Percentiles rank a stretch among this genome's conserved stretches.
Evolutionary conservation across 2,888 invertebrate species (phyloP).

Genomic region (Ormyrus thymus): DNA sequence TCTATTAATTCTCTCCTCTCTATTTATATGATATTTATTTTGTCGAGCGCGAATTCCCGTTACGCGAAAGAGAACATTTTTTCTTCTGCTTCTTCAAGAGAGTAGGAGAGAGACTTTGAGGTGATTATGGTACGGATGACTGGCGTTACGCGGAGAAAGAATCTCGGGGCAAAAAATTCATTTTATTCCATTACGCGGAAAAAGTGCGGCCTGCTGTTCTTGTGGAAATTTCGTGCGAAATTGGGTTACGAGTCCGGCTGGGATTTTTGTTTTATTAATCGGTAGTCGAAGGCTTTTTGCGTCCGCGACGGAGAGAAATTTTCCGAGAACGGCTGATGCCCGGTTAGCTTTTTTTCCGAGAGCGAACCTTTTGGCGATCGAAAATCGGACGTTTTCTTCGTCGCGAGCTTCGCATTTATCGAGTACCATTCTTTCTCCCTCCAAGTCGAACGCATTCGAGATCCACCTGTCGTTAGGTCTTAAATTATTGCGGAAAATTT

Average conservation of each 20-base stretch:
- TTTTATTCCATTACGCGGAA: neutral
- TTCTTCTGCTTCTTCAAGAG: neutral
- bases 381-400: slow-evolving; percentile 3
- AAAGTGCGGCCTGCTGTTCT: neutral
- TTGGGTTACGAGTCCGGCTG: no score
- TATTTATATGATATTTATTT: slow-evolving; percentile 34
- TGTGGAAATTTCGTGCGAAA: neutral
- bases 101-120: slow-evolving; percentile 45
- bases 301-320: no score
- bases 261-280: no score
- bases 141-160: slow-evolving; percentile 32
- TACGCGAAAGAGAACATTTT: slow-evolving; percentile 21
- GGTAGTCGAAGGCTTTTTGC: no score
- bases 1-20: slow-evolving; percentile 12
- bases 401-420: neutral
- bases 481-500: slow-evolving; percentile 23
- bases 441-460: neutral
- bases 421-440: slow-evolving; percentile 19
- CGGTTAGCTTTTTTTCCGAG: no score
- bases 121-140: slow-evolving; percentile 30
- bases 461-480: neutral
- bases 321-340: no score
- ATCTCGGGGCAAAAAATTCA: neutral
- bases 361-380: no score
- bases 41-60: slow-evolving; percentile 27